Percentiles rank a stretch among this genome's conserved stretches.
Conservation (phyloP, 2,797 vertebrate species). For the Menidia menidia region DNA sequence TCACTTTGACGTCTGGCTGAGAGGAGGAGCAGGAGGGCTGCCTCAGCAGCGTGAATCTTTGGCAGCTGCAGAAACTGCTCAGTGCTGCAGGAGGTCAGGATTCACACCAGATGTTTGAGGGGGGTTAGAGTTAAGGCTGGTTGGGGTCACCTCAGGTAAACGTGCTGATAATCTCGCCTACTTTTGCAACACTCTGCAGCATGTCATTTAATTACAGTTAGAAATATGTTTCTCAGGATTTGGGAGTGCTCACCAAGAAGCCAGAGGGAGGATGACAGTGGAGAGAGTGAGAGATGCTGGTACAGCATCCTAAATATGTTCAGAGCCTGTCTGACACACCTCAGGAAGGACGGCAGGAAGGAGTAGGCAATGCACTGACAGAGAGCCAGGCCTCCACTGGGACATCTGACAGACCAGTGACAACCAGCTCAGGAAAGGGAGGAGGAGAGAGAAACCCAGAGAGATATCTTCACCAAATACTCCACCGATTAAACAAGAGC, state of each 20-base stretch:
- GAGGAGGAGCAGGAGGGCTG: slow-evolving; percentile 81
- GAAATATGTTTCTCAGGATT: slow-evolving; percentile 65
- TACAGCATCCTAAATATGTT: slow-evolving; percentile 25
- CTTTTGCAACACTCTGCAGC: neutral
- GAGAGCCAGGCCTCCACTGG: slow-evolving; percentile 36
- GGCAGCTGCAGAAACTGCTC: slow-evolving; percentile 89
- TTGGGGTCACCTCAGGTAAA: slow-evolving; percentile 80
- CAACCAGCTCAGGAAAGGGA: slow-evolving; percentile 51
- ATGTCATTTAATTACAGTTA: neutral
- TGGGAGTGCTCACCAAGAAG: slow-evolving; percentile 51
- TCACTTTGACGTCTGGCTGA: slow-evolving; percentile 69
- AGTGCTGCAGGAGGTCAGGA: slow-evolving; percentile 84
- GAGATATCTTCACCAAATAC: slow-evolving; percentile 78
- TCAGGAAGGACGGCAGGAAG: slow-evolving; percentile 23
- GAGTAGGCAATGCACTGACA: slow-evolving; percentile 10
- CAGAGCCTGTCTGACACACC: slow-evolving; percentile 37
- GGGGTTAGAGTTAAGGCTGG: slow-evolving; percentile 81
- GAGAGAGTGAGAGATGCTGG: slow-evolving; percentile 48
- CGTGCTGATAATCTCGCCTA: neutral
- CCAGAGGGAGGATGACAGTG: slow-evolving; percentile 41
- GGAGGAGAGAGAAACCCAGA: slow-evolving; percentile 67
- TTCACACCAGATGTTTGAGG: slow-evolving; percentile 88
- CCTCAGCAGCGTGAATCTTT: slow-evolving; percentile 85
- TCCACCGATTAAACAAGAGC: slow-evolving; percentile 57
- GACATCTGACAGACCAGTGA: slow-evolving; percentile 48